These are phyloP conservation scores for Zaprionus camerounensis DNA, from an alignment of 1,140 invertebrate genomes.

Conservation along the genomic window DNA sequence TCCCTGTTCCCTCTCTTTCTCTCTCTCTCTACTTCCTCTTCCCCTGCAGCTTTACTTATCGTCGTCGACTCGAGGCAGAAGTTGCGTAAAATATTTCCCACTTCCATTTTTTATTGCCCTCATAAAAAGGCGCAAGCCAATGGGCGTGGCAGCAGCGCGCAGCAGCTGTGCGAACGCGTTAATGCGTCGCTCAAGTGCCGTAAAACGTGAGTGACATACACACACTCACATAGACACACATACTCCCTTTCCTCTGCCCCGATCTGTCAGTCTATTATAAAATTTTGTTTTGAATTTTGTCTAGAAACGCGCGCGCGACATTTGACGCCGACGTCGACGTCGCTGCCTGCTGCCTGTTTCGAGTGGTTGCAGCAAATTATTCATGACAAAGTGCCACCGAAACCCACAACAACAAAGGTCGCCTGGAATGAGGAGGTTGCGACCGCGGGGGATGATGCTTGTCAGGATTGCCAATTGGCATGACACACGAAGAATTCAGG, in stretches of 20 bases:
- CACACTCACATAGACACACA: conserved; percentile 26
- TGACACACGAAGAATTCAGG: conserved; percentile 17
- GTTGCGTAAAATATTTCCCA: conserved; percentile 71
- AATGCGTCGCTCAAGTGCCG: conserved; percentile 81
- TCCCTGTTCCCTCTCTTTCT: too few species aligned
- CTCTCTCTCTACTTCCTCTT: background rate
- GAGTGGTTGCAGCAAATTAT: conserved; percentile 79
- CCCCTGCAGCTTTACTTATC: conserved; percentile 1
- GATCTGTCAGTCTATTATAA: conserved; percentile 70
- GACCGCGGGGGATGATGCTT: conserved; percentile 2
- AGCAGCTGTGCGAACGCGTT: conserved; percentile 78
- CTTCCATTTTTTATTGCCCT: conserved; percentile 78
- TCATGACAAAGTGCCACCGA: conserved; percentile 66
- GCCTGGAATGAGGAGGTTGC: background rate
- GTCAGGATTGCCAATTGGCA: conserved; percentile 33
- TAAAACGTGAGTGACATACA: conserved; percentile 74
- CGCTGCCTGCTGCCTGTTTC: conserved; percentile 47
- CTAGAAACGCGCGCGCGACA: conserved; percentile 68
- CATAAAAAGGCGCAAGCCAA: conserved; percentile 66
- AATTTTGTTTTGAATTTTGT: conserved; percentile 75
- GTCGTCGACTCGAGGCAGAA: conserved; percentile 39
- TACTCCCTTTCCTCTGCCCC: background rate
- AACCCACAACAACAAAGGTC: conserved; percentile 31
- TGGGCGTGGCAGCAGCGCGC: conserved; percentile 63
- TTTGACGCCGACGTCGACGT: conserved; percentile 42